A percentile compares a stretch with the other conserved stretches of the same genome.
These are phyloP conservation scores for Meta bourneti DNA, from an alignment of 2,888 invertebrate species.

Conservation along the genomic window DNA sequence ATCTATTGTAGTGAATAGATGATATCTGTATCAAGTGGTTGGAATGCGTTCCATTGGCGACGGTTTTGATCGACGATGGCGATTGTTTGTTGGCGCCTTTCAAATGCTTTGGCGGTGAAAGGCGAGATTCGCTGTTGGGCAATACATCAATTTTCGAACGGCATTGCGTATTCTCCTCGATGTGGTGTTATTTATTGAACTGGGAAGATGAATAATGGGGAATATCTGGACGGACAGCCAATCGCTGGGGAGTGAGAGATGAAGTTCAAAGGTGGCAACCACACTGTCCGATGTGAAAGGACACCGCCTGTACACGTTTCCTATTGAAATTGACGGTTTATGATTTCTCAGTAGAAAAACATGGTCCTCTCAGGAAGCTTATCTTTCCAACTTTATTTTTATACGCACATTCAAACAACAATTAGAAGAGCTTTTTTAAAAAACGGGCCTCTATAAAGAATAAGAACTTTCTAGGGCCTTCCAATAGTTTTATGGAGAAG, in stretches of 20 bases:
- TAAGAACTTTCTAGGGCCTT: too few relatives aligned
- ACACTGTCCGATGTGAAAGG: too few relatives aligned
- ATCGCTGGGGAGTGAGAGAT: neutral
- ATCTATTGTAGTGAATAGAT: slow-evolving; percentile 70
- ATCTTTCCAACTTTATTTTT: too few relatives aligned
- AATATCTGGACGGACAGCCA: slow-evolving; percentile 25
- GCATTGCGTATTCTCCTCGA: neutral
- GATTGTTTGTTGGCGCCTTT: slow-evolving; percentile 62
- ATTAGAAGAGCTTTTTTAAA: too few relatives aligned
- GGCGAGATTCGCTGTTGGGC: slow-evolving; percentile 47
- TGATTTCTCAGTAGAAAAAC: too few relatives aligned
- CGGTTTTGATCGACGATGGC: slow-evolving; percentile 69
- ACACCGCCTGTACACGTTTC: too few relatives aligned
- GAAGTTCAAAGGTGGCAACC: too few relatives aligned
- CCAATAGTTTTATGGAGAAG: too few relatives aligned
- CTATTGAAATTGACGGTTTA: too few relatives aligned
- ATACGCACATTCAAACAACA: too few relatives aligned
- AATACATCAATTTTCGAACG: slow-evolving; percentile 56
- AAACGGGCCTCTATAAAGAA: too few relatives aligned
- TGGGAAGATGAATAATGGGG: slow-evolving; percentile 37
- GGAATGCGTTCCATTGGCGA: slow-evolving; percentile 42
- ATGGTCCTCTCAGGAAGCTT: too few relatives aligned
- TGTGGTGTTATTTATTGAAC: slow-evolving; percentile 57
- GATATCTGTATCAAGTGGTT: slow-evolving; percentile 69
- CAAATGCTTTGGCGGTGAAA: slow-evolving; percentile 59